phyloP scores from a whole-genome alignment of 2,888 invertebrate species.

The Diadegma fenestrale region DNA sequence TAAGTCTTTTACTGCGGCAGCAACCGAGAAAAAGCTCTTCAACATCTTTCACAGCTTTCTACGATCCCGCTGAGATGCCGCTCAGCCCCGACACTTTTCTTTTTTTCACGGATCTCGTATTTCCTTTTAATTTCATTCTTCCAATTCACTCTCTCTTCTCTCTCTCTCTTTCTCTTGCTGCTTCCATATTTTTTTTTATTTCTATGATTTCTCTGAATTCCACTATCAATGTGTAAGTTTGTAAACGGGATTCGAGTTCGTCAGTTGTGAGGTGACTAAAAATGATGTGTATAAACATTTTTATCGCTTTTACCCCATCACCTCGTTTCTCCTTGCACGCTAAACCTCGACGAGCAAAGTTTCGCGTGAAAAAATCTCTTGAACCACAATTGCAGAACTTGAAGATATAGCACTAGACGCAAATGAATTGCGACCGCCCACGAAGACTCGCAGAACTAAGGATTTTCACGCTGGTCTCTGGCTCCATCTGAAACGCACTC shows the following conservation, averaged over 20 bases:
- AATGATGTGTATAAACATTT: conserved; percentile 20
- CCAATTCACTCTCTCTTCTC: conserved; percentile 38
- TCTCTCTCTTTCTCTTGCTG: conserved; percentile 30
- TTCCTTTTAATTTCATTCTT: conserved; percentile 55
- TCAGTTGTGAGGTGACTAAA: conserved; percentile 6
- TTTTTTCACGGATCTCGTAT: conserved; percentile 38
- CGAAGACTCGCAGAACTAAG: background rate
- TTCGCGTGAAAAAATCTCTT: conserved; percentile 24
- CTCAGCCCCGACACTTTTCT: conserved; percentile 29
- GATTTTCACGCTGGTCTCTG: background rate
- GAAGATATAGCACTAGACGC: background rate
- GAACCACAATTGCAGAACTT: background rate
- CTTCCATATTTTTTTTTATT: background rate
- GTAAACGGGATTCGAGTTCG: conserved; percentile 33
- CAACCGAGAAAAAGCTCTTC: background rate
- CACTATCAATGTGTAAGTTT: conserved; percentile 14
- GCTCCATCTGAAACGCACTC: background rate
- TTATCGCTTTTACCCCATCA: conserved; percentile 16
- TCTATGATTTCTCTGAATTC: background rate
- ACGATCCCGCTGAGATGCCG: conserved; percentile 5
- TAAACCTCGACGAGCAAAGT: conserved; percentile 18
- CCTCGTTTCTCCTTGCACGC: background rate
- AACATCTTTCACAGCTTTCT: conserved; percentile 27
- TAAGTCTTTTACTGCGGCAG: conserved; percentile 11
- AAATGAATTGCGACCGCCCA: background rate